A percentile compares a stretch with the other conserved stretches of the same genome.
Evolutionary conservation across 92 coral and sea anemone species (phyloP).

Genomic region (Nematostella vectensis): DNA sequence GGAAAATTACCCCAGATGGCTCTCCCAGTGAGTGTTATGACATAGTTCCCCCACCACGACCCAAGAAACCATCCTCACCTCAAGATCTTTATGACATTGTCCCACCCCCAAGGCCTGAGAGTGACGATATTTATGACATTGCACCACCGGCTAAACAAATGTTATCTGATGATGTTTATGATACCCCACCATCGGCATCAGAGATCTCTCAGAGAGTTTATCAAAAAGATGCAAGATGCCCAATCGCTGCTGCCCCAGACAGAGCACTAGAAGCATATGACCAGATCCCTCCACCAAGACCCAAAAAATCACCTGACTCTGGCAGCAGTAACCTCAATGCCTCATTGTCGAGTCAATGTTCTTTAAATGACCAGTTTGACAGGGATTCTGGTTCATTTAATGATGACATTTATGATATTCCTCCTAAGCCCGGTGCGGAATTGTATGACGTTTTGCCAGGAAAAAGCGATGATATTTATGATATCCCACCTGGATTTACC

Average conservation of each 20-base stretch:
- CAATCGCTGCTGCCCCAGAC: neutral
- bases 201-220: neutral
- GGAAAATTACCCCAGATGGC: neutral
- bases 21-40: slow-evolving; percentile 9
- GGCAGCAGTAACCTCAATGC: slow-evolving; percentile 10
- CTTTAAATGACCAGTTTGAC: slow-evolving; percentile 13
- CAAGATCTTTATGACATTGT: slow-evolving; percentile 27
- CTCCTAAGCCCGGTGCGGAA: slow-evolving; percentile 10
- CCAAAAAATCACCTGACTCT: slow-evolving; percentile 7
- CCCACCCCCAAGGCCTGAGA: slow-evolving; percentile 22
- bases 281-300: slow-evolving; percentile 13
- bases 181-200: slow-evolving; percentile 7
- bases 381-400: slow-evolving; percentile 46
- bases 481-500: slow-evolving; percentile 15
- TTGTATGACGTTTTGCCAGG: slow-evolving; percentile 24
- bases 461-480: slow-evolving; percentile 31
- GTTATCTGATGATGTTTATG: slow-evolving; percentile 16
- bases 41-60: slow-evolving; percentile 32
- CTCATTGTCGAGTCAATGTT: slow-evolving; percentile 27
- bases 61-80: slow-evolving; percentile 7
- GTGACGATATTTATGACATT: slow-evolving; percentile 22
- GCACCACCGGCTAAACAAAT: slow-evolving; percentile 9
- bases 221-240: too few relatives aligned
- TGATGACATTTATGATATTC: slow-evolving; percentile 51
- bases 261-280: slow-evolving; percentile 3